Evolutionary conservation across 2,113 vertebrate genomes (phyloP).

Genomic region (Melanostigma gelatinosum): DNA sequence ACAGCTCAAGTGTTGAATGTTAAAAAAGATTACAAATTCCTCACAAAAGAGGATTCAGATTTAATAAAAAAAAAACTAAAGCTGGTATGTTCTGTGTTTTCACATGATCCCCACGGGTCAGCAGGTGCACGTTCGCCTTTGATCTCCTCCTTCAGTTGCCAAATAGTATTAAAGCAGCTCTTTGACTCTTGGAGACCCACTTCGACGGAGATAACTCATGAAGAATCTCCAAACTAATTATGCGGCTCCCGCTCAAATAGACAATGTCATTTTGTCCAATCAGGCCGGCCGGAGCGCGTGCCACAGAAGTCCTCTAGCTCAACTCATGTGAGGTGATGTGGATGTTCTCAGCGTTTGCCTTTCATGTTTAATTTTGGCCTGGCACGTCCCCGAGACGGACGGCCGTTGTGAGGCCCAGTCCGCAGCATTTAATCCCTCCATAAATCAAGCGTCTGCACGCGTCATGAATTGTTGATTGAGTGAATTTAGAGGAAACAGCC

Average conservation of each 20-base stretch:
- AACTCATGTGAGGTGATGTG: conserved; percentile 36
- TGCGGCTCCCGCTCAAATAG: background rate
- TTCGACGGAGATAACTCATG: conserved; percentile 34
- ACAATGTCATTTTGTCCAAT: conserved; percentile 18
- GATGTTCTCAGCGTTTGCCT: conserved; percentile 63
- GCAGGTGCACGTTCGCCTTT: conserved; percentile 58
- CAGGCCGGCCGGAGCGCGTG: background rate
- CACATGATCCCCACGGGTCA: conserved; percentile 57
- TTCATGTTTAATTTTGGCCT: conserved; percentile 75
- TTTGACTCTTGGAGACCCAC: conserved; percentile 59
- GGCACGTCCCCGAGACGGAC: conserved; percentile 65
- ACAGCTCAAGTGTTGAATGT: background rate
- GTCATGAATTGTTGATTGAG: conserved; percentile 78
- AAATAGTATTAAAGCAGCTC: conserved; percentile 64
- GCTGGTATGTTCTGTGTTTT: conserved; percentile 28
- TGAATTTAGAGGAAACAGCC: conserved; percentile 74
- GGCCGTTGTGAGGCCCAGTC: conserved; percentile 59
- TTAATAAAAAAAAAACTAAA: conserved; percentile 28
- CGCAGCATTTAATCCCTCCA: conserved; percentile 76
- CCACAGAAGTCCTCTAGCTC: conserved; percentile 35
- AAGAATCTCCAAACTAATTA: conserved; percentile 12
- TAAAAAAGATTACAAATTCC: conserved; percentile 12
- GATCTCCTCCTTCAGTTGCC: conserved; percentile 52
- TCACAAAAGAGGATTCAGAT: conserved; percentile 12
- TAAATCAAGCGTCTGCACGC: conserved; percentile 72